Evolutionary conservation across 2,888 invertebrate genomes (phyloP).

Genomic region (Anticlea derivata): DNA sequence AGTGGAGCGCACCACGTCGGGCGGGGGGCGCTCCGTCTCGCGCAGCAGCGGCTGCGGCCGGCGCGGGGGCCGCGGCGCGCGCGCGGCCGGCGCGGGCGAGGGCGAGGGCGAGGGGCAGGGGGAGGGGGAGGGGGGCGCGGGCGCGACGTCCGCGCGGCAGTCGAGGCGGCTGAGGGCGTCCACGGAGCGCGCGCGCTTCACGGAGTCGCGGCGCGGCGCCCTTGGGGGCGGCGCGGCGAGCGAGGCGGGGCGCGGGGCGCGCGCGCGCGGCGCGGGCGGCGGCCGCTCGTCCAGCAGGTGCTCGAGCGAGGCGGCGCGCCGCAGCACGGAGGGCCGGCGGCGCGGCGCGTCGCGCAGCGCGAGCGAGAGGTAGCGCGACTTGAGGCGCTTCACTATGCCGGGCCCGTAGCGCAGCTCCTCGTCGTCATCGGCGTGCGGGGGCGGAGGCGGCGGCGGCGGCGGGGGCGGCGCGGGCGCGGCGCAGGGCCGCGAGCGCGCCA

Average conservation of each 20-base stretch:
- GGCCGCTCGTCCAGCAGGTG: conserved; percentile 89
- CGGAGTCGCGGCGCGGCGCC: conserved; percentile 81
- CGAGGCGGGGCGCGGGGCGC: conserved; percentile 57
- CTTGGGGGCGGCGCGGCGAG: conserved; percentile 39
- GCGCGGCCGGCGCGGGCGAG: conserved; percentile 64
- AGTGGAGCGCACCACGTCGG: conserved; percentile 94
- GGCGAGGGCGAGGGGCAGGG: conserved; percentile 78
- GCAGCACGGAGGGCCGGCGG: conserved; percentile 87
- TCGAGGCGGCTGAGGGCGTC: conserved; percentile 91
- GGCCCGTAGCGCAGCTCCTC: conserved; percentile 96
- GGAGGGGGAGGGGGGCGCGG: too few species aligned
- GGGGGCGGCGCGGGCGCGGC: conserved; percentile 46
- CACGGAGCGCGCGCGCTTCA: conserved; percentile 94
- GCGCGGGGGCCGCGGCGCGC: conserved; percentile 77
- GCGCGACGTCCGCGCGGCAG: conserved; percentile 81
- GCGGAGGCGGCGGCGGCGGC: conserved; percentile 55
- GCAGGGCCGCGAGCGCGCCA: conserved; percentile 67
- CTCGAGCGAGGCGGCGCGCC: conserved; percentile 93
- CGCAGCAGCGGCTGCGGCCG: conserved; percentile 77
- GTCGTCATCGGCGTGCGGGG: conserved; percentile 60
- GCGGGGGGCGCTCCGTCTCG: conserved; percentile 88
- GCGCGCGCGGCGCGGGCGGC: conserved; percentile 52
- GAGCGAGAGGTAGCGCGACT: conserved; percentile 93
- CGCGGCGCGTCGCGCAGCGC: conserved; percentile 90
- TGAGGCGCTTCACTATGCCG: conserved; percentile 94